phyloP scores from a whole-genome alignment of 2,797 vertebrate genomes.

The Danio albolineatus region DNA sequence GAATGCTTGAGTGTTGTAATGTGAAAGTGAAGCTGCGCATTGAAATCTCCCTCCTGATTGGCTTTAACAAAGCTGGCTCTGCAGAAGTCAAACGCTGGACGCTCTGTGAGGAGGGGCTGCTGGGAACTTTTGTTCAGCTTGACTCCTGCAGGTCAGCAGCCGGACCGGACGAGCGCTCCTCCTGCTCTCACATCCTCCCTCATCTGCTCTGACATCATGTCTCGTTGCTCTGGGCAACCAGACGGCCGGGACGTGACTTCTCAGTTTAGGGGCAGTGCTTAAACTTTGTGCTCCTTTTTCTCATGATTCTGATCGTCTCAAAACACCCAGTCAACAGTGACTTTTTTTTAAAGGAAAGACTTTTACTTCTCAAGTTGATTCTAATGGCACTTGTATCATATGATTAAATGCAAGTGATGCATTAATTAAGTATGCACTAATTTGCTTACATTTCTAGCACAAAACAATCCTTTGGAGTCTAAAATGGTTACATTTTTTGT shows the following conservation, averaged over 20 bases:
- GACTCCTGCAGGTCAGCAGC: slow-evolving; percentile 74
- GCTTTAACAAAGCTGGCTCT: slow-evolving; percentile 73
- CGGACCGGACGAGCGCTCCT: slow-evolving; percentile 70
- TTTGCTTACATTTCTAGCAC: too few relatives aligned
- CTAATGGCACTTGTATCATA: too few relatives aligned
- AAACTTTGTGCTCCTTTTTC: slow-evolving; percentile 67
- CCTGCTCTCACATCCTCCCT: slow-evolving; percentile 81
- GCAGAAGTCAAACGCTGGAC: slow-evolving; percentile 77
- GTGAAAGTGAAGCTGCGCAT: slow-evolving; percentile 43
- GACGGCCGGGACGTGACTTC: slow-evolving; percentile 88
- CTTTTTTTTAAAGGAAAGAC: too few relatives aligned
- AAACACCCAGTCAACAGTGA: too few relatives aligned
- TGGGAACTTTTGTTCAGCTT: slow-evolving; percentile 77
- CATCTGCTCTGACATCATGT: slow-evolving; percentile 94
- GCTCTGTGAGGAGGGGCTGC: slow-evolving; percentile 67
- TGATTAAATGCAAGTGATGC: too few relatives aligned
- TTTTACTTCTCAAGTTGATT: too few relatives aligned
- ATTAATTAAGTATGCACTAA: too few relatives aligned
- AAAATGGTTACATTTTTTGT: too few relatives aligned
- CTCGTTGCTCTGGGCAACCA: slow-evolving; percentile 92
- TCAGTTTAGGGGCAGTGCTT: slow-evolving; percentile 74
- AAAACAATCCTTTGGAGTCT: too few relatives aligned
- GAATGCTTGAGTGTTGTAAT: too few relatives aligned
- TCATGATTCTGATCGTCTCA: too few relatives aligned
- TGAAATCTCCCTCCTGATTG: slow-evolving; percentile 60